A percentile compares a stretch with the other conserved stretches of the same genome.
Conservation (phyloP, 2,888 invertebrate species). For the Acleris emargana region DNA sequence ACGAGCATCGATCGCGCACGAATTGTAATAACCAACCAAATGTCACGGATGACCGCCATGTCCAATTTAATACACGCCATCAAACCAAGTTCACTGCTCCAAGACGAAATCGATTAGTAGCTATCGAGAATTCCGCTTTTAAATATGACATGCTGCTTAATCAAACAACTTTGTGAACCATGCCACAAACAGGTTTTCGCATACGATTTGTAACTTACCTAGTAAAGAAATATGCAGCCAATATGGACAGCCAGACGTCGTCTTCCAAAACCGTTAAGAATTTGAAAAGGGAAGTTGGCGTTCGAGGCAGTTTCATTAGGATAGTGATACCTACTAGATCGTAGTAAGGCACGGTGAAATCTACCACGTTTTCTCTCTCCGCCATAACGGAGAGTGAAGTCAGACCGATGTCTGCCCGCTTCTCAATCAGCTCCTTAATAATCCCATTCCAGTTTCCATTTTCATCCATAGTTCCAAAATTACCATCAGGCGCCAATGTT, state of each 20-base stretch:
- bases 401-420: slow-evolving; percentile 96
- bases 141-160: slow-evolving; percentile 20
- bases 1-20: slow-evolving; percentile 53
- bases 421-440: slow-evolving; percentile 91
- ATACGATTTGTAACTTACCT: slow-evolving; percentile 80
- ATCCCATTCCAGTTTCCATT: slow-evolving; percentile 94
- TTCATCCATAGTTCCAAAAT: slow-evolving; percentile 95
- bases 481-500: slow-evolving; percentile 89
- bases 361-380: slow-evolving; percentile 97
- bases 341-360: slow-evolving; percentile 99
- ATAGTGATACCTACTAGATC: slow-evolving; percentile 99
- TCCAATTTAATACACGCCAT: slow-evolving; percentile 36
- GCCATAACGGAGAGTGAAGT: slow-evolving; percentile 98
- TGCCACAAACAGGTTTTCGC: slow-evolving; percentile 50
- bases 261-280: slow-evolving; percentile 98
- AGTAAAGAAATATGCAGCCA: slow-evolving; percentile 97
- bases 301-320: slow-evolving; percentile 95
- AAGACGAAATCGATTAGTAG: slow-evolving; percentile 23
- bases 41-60: slow-evolving; percentile 49
- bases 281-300: slow-evolving; percentile 96
- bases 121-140: slow-evolving; percentile 25
- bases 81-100: slow-evolving; percentile 26
- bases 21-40: slow-evolving; percentile 45
- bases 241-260: slow-evolving; percentile 98
- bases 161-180: slow-evolving; percentile 23